Percentiles rank a stretch among this genome's conserved stretches.
These are phyloP conservation scores for Stigmatopora nigra DNA, from an alignment of 2,113 vertebrate genomes.

Conservation along the genomic window DNA sequence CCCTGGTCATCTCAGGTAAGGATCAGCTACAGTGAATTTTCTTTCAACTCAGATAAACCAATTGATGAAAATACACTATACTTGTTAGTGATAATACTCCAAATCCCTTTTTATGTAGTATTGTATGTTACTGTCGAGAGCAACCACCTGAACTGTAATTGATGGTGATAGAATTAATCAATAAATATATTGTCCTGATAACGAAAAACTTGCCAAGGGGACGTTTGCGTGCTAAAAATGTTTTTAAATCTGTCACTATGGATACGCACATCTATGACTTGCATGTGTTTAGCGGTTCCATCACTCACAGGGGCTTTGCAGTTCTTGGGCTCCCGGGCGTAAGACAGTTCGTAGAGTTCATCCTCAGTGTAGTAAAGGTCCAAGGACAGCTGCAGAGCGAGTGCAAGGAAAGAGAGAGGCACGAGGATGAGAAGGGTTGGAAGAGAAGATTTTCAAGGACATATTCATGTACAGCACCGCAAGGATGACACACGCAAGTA, in stretches of 20 bases:
- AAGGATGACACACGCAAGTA: slow-evolving; percentile 7
- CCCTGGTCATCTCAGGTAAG: too few species aligned
- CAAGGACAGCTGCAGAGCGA: slow-evolving; percentile 77
- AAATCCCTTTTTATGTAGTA: too few species aligned
- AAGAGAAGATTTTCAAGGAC: slow-evolving; percentile 47
- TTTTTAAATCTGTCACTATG: not conserved
- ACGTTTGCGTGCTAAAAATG: not conserved
- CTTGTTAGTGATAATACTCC: too few species aligned
- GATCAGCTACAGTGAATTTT: too few species aligned
- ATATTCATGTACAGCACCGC: slow-evolving; percentile 15
- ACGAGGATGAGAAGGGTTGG: slow-evolving; percentile 21
- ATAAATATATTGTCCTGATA: too few species aligned
- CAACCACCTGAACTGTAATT: too few species aligned
- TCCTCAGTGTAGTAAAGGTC: slow-evolving; percentile 95
- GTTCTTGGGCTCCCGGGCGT: slow-evolving; percentile 86
- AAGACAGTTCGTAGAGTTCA: slow-evolving; percentile 94
- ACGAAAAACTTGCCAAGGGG: too few species aligned
- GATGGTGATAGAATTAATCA: too few species aligned
- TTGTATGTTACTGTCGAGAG: too few species aligned
- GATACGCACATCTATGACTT: not conserved
- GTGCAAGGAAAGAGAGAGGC: slow-evolving; percentile 12
- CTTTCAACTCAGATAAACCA: too few species aligned
- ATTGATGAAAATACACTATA: too few species aligned
- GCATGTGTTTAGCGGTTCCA: not conserved
- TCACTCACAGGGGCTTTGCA: slow-evolving; percentile 81